Percentiles rank a stretch among this genome's conserved stretches.
phyloP scores from a whole-genome alignment of 2,113 vertebrate species.

The Mustela nigripes region DNA sequence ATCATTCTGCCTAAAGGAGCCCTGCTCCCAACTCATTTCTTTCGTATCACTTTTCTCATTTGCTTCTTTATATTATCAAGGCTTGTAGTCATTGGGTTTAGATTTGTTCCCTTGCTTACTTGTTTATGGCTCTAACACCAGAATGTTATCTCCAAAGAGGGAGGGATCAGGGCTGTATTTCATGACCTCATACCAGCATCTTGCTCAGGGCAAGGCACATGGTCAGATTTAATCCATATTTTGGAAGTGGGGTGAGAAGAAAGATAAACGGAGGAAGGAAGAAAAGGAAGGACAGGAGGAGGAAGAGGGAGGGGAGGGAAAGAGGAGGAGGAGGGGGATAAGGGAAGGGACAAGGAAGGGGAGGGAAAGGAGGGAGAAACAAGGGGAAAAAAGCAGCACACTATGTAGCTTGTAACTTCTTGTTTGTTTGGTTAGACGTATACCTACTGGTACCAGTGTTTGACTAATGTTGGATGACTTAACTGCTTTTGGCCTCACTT shows the following conservation, averaged over 20 bases:
- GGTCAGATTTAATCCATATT: background rate
- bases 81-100: background rate
- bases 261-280: background rate
- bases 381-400: background rate
- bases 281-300: no score
- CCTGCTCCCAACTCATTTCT: background rate
- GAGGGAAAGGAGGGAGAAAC: background rate
- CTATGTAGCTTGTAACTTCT: no score
- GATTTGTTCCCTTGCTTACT: background rate
- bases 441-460: background rate
- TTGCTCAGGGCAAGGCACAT: rapidly evolving
- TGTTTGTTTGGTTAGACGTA: background rate
- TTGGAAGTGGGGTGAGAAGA: background rate
- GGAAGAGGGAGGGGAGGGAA: background rate
- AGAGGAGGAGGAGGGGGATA: background rate
- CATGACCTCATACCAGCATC: background rate
- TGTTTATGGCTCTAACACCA: background rate
- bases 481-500: background rate
- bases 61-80: background rate
- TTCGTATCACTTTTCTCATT: background rate
- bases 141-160: background rate
- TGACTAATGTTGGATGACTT: background rate
- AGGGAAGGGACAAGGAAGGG: background rate
- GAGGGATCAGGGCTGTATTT: background rate
- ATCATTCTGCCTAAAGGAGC: background rate